Base-by-base conservation (phyloP, 2,797 vertebrate species). In the Semaprochilodus insignis region DNA sequence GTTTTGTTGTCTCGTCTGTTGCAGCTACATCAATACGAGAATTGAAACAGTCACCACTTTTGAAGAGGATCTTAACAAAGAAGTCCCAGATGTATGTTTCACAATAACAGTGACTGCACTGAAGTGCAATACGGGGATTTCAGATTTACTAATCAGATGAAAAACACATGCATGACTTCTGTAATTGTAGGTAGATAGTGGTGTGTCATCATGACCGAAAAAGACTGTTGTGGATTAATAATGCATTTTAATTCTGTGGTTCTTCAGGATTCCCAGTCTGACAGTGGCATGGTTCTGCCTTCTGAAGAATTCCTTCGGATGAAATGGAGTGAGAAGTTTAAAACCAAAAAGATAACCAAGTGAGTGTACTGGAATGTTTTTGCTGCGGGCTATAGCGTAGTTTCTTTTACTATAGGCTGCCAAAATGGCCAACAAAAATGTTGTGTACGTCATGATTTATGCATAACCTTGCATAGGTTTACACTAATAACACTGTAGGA, bases 221-320 rank as follows among this genome's bases (percentile, higher is more conserved):
- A 40, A 3, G 40, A 3, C 2, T 48, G 8, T 48, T 48, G 44
- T 48, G 15, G 21, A 40, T 0, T 57, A 25, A 69, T 14, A n/a
- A 23, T 48, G 21, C 8, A 48, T 19, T 7, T 11, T 17, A 48
- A 25, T 82, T 55, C 5, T 83, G 55, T 60, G 87, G n/a, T 84
- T 85, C 65, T 85, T 78, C 90, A 98, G 97, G 96, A 95, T 66
- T 95, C 95, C 79, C 96, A 94, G 88, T 89, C 93, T 21, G 96
- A 97, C 89, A 95, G 95, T 0, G 93, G 96, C 75, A 95, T 96
- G 91, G 94, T 97, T 69, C 90, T 97, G 27, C 93, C 94, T 0
- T 96, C 95, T 3, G 96, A 97, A 79, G 93, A 97, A 88, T 91
- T 96, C 87, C 95, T 94, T 85, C 92, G 89, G 15, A 91, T 97